Conservation (phyloP, 1,140 invertebrate genomes). For the Drosophila oshimai region DNA sequence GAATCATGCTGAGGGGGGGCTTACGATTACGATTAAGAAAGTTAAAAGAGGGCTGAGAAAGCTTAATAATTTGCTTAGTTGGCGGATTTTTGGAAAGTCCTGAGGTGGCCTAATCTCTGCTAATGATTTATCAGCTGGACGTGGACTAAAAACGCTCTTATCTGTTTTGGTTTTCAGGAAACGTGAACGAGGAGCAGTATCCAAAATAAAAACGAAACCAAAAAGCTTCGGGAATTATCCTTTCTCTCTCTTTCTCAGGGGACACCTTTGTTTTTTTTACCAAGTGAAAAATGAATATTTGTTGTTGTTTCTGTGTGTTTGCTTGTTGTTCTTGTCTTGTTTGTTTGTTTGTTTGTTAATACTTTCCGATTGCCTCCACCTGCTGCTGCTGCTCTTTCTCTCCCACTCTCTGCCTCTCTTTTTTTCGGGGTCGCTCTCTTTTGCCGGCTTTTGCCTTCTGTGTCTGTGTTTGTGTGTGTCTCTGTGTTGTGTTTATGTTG, state of each 20-base stretch:
- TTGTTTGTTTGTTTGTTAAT: constrained; percentile 71
- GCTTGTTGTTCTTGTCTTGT: constrained; percentile 24
- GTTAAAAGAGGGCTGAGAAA: not conserved
- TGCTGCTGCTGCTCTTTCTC: constrained; percentile 21
- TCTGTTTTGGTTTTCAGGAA: constrained; percentile 10
- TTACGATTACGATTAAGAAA: not conserved
- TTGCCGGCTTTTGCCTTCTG: constrained; percentile 34
- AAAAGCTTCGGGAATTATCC: constrained; percentile 10
- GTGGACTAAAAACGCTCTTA: constrained; percentile 32
- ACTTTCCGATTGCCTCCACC: constrained; percentile 44
- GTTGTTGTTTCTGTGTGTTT: constrained; percentile 5
- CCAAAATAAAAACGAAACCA: not conserved
- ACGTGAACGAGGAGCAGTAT: not conserved
- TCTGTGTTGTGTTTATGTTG: constrained; percentile 47
- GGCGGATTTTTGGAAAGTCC: constrained; percentile 7
- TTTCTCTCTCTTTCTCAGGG: constrained; percentile 5
- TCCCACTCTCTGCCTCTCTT: not conserved
- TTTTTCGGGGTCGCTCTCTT: not conserved
- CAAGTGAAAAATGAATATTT: constrained; percentile 10
- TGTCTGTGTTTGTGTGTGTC: constrained; percentile 43
- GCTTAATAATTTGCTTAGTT: constrained; percentile 29
- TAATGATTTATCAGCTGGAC: constrained; percentile 59
- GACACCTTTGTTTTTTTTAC: constrained; percentile 26
- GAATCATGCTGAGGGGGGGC: constrained; percentile 28
- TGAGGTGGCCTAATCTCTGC: constrained; percentile 3